Percentiles rank a stretch among this genome's conserved stretches.
These are phyloP conservation scores for Hesperia comma DNA, from an alignment of 2,888 invertebrate species.

Conservation along the genomic window DNA sequence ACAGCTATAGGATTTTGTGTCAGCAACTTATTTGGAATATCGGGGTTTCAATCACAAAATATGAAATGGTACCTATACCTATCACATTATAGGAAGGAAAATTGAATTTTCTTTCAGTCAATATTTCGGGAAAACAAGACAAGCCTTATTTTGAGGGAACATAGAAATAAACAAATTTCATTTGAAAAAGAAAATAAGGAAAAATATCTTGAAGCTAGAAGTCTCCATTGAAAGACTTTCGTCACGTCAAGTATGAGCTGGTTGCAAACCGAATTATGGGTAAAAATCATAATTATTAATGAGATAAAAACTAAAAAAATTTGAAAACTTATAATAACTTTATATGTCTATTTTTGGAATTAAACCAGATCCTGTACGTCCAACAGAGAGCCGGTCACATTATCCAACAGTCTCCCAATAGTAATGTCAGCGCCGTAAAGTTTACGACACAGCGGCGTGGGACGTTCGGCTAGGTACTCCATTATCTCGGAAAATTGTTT, in stretches of 20 bases:
- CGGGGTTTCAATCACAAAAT: conserved; percentile 10
- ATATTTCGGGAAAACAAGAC: neutral
- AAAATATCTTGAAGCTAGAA: too few relatives aligned
- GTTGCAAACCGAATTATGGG: too few relatives aligned
- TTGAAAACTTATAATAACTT: too few relatives aligned
- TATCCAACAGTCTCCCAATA: conserved; percentile 12
- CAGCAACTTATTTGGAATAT: conserved; percentile 4
- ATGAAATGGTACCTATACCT: neutral
- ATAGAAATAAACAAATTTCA: neutral
- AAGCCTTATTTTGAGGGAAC: neutral
- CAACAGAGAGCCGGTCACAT: neutral
- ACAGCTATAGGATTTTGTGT: conserved; percentile 20
- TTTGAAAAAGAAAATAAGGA: too few relatives aligned
- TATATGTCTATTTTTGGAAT: neutral
- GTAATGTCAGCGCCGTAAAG: conserved; percentile 35
- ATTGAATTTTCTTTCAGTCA: neutral
- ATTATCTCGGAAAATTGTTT: conserved; percentile 49
- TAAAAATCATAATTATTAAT: too few relatives aligned
- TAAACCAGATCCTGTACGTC: neutral
- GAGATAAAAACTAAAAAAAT: too few relatives aligned
- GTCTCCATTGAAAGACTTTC: too few relatives aligned
- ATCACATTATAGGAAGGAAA: neutral
- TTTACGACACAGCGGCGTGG: conserved; percentile 39
- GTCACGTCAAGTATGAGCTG: too few relatives aligned
- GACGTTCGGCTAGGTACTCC: conserved; percentile 38